Base-by-base conservation (phyloP, 1,140 invertebrate species). In the Sarcophaga bullata region DNA sequence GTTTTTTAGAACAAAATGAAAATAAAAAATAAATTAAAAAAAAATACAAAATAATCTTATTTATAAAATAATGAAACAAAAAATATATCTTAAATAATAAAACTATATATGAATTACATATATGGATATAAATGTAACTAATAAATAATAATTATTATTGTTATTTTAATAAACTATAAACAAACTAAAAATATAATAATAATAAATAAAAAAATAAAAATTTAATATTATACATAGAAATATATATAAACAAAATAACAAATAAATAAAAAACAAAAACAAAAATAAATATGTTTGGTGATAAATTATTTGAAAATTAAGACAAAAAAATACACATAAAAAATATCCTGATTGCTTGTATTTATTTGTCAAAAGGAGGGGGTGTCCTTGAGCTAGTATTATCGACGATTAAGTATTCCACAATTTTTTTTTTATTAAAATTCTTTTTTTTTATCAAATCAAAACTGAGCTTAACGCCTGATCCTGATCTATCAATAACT, bases 1-100 rank as follows among this genome's bases (percentile, higher is more conserved):
- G 80, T 72, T 52, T 75, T 47, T 58, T 82, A 81, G 72, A 81
- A 62, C 75, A 80, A 83, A 80, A 82, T 62, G n/a, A 80, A 80
- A 83, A 68, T 52, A 68, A 46, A 52, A n/a, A 37, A 37, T 37
- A 37, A 58, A 80, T 46, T 80, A 80, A 80, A 80, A 80, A 10
- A 37, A 1, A 80, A 50, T 4, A 15, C 17, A 15, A 75, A 47
- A n/a, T n/a, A n/a, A n/a, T n/a, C n/a, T n/a, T n/a, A n/a, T n/a
- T n/a, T n/a, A n/a, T n/a, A n/a, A n/a, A n/a, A n/a, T n/a, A n/a
- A n/a, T n/a, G n/a, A n/a, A n/a, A n/a, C n/a, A n/a, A 47, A 25
- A 78, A 78, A 50, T 52, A 76, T 49, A 11, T 80, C 58, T 13
- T 62, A 13, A 68, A 48, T 9, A 80, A 80, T 15, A 52, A 47